These are phyloP conservation scores for Amiota minor DNA, from an alignment of 2,888 invertebrate species.

Conservation along the genomic window DNA sequence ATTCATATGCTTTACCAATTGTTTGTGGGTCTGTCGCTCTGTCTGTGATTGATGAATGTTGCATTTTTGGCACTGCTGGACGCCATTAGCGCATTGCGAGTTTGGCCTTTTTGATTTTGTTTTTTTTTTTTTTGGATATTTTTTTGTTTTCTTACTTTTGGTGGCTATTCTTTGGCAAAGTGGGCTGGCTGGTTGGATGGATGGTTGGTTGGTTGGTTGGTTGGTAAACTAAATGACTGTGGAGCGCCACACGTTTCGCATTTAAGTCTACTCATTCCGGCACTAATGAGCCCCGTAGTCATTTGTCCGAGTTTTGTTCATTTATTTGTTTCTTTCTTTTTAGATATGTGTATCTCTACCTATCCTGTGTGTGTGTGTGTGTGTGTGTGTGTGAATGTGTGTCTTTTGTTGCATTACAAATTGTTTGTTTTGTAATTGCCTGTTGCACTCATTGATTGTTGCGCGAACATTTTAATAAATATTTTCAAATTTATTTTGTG, in stretches of 20 bases:
- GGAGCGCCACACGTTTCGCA: not conserved
- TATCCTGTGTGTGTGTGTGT: not conserved
- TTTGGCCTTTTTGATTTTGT: conserved; percentile 7
- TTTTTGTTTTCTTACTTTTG: too few relatives aligned
- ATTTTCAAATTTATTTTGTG: too few relatives aligned
- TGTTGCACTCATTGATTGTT: not conserved
- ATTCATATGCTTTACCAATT: not conserved
- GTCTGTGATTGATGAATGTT: conserved; percentile 69
- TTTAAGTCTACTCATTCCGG: not conserved
- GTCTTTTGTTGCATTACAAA: conserved; percentile 7
- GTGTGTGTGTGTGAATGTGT: not conserved
- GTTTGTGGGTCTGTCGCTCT: not conserved
- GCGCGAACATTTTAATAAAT: conserved; percentile 9
- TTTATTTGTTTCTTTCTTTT: not conserved
- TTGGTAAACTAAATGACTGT: not conserved
- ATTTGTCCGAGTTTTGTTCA: conserved; percentile 6
- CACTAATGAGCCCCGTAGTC: conserved; percentile 21
- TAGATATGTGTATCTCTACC: not conserved
- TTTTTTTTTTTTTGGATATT: not conserved
- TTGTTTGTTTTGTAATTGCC: conserved; percentile 17
- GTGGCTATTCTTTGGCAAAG: not conserved
- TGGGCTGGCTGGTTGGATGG: too few relatives aligned
- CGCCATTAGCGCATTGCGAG: conserved; percentile 38
- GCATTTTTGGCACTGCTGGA: conserved; percentile 66
- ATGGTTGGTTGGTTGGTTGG: not conserved